A percentile compares a stretch with the other conserved stretches of the same genome.
Conservation (phyloP, 2,797 vertebrate genomes). For the Nothura maculosa region DNA sequence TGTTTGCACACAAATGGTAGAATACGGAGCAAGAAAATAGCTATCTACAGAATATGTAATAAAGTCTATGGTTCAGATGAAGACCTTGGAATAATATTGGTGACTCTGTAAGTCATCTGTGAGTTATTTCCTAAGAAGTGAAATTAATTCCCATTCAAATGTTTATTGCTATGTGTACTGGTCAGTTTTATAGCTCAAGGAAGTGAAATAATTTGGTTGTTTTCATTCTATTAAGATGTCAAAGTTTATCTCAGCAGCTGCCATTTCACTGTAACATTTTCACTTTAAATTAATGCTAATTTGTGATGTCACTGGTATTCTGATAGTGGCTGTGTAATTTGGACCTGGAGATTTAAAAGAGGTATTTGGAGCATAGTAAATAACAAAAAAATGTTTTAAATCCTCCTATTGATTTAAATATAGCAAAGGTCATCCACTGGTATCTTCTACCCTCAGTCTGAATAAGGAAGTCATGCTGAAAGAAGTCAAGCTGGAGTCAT, state of each 20-base stretch:
- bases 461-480: background rate
- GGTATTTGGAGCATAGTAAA: background rate
- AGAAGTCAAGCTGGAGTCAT: background rate
- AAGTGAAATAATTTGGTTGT: conserved; percentile 71
- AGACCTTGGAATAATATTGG: conserved; percentile 54
- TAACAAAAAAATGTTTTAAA: background rate
- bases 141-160: conserved; percentile 62
- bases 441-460: background rate
- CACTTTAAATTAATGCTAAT: conserved; percentile 74
- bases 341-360: conserved; percentile 33
- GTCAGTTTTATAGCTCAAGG: conserved; percentile 66
- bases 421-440: background rate
- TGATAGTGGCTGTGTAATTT: conserved; percentile 57
- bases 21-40: conserved; percentile 41
- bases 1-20: background rate
- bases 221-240: conserved; percentile 72
- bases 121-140: conserved; percentile 39
- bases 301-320: conserved; percentile 67
- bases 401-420: background rate
- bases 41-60: conserved; percentile 12
- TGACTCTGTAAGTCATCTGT: conserved; percentile 57
- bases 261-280: conserved; percentile 68
- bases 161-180: conserved; percentile 45
- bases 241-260: conserved; percentile 74
- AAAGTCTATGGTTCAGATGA: conserved; percentile 49